Evolutionary conservation across 2,797 vertebrate species (phyloP), one percentile per base, ranked within the genome.

Genomic region (Chanos chanos): DNA sequence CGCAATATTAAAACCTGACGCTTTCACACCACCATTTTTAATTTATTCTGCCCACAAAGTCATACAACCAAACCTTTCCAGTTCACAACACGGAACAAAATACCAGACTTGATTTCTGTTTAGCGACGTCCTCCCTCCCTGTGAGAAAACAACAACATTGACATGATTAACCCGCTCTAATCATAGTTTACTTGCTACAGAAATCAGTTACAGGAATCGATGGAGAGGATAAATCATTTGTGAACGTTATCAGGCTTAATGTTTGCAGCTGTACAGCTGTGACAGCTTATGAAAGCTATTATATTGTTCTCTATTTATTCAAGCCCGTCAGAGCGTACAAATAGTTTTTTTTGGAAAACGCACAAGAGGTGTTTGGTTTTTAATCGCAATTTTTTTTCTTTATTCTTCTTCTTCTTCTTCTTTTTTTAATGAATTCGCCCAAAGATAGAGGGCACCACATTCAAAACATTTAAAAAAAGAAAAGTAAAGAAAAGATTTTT

Each of bases 141-240:
- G n/a, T n/a, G n/a, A n/a, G n/a, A n/a, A n/a, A n/a, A n/a, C n/a
- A n/a, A n/a, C n/a, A n/a, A n/a, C n/a, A n/a, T n/a, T n/a, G n/a
- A n/a, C n/a, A n/a, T n/a, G n/a, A n/a, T 45, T 48, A 59, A 28
- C 43, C 59, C 49, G 30, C 33, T 45, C 44, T 63, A 54, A 47
- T 45, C 24, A 37, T 54, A 28, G 54, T 40, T 54, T 9, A 48
- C 53, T 47, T 48, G 31, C 41, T 37, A 47, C 25, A 76, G 64
- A 78, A 73, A 72, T 76, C n/a, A n/a, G 71, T 82, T 79, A 76
- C 64, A 47, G 40, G 27, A 70, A 84, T 86, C 77, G 72, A 84
- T 85, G 82, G 77, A 83, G 80, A 83, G 77, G 77, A 83, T 76
- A 75, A 80, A 85, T 76, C 79, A 72, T 68, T 72, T 79, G 81